phyloP scores from a whole-genome alignment of 2,113 vertebrate genomes.

The Gopherus evgoodei region DNA sequence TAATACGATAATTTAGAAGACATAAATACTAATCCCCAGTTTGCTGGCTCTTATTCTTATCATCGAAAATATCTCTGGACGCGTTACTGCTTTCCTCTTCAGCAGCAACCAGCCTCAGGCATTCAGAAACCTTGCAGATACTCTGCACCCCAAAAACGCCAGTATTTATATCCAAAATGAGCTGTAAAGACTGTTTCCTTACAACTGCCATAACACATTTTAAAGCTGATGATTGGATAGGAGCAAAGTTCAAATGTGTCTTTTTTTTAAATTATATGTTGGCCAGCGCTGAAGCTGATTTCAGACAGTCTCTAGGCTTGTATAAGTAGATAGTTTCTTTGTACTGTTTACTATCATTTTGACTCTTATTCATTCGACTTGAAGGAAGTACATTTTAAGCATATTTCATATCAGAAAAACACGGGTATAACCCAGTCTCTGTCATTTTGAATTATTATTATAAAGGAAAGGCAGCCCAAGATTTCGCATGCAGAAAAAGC shows the following conservation, averaged over 20 bases:
- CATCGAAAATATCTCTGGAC: neutral
- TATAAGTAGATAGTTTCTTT: neutral
- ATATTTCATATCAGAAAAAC: neutral
- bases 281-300: neutral
- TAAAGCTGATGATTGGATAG: neutral
- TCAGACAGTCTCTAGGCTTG: neutral
- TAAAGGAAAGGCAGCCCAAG: neutral
- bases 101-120: neutral
- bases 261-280: constrained; percentile 14
- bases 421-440: neutral
- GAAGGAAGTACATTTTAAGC: neutral
- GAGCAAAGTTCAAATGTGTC: neutral
- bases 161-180: neutral
- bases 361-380: neutral
- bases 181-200: neutral
- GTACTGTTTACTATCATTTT: neutral
- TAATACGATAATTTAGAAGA: neutral
- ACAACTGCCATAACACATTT: neutral
- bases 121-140: neutral
- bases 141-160: neutral
- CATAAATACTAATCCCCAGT: neutral
- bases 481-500: neutral
- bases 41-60: neutral
- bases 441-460: neutral
- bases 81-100: neutral